Evolutionary conservation across 2,113 vertebrate species (phyloP).

Genomic region (Chelonoidis abingdonii): DNA sequence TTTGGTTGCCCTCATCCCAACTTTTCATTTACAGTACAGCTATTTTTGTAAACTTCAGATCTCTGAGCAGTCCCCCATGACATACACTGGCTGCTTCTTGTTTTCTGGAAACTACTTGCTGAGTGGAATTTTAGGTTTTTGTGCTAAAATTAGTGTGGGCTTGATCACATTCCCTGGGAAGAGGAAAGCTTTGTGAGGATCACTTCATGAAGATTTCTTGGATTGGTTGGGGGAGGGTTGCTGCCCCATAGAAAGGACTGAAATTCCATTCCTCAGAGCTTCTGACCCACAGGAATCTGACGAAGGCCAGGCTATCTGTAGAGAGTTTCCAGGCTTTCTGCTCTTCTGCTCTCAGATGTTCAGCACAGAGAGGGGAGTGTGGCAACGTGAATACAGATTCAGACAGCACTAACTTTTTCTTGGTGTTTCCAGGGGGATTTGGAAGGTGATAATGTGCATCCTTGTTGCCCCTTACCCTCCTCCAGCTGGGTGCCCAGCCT

Average conservation of each 20-base stretch:
- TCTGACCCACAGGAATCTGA: background rate
- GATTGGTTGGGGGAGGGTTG: background rate
- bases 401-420: background rate
- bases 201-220: conserved; percentile 23
- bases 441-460: background rate
- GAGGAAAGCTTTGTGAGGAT: background rate
- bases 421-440: background rate
- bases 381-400: background rate
- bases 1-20: background rate
- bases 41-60: background rate
- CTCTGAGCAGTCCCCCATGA: background rate
- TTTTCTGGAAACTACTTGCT: background rate
- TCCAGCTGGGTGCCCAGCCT: background rate
- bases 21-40: background rate
- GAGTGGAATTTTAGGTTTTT: conserved; percentile 9
- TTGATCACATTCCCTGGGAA: background rate
- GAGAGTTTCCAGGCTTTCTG: background rate
- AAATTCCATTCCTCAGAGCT: background rate
- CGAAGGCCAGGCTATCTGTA: background rate
- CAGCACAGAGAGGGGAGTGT: background rate
- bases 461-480: background rate
- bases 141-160: conserved; percentile 10
- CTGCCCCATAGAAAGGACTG: conserved; percentile 13
- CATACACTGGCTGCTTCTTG: background rate
- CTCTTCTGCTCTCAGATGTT: background rate